These are phyloP conservation scores for Nyctereutes procyonoides DNA, from an alignment of 2,113 vertebrate genomes.

Conservation along the genomic window DNA sequence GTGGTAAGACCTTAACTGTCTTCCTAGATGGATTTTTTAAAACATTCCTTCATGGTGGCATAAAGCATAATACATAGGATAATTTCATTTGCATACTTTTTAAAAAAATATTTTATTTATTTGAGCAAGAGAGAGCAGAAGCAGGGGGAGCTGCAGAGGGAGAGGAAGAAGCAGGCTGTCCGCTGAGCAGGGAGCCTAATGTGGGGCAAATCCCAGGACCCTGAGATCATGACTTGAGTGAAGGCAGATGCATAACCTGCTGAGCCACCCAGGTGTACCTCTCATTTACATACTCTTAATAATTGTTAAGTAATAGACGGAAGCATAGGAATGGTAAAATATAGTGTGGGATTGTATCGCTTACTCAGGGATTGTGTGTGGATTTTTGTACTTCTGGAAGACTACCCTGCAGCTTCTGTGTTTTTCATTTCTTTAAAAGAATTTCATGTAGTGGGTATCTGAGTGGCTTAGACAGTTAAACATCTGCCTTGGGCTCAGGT, in stretches of 20 bases:
- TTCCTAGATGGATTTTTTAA: background rate
- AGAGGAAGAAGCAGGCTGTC: background rate
- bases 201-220: background rate
- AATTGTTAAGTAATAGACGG: slow-evolving; percentile 19
- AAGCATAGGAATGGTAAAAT: background rate
- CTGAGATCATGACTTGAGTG: background rate
- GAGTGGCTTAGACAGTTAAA: too few relatives aligned
- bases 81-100: background rate
- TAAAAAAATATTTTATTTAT: background rate
- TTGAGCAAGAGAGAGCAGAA: background rate
- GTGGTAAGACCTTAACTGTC: background rate
- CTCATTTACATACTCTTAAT: background rate
- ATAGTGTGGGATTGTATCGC: background rate
- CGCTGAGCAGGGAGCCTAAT: background rate
- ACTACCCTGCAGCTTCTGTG: background rate
- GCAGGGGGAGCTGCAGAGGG: background rate
- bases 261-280: background rate
- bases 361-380: background rate
- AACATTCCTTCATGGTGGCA: background rate
- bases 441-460: background rate
- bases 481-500: too few relatives aligned
- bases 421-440: slow-evolving; percentile 40
- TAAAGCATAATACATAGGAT: background rate
- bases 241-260: background rate
- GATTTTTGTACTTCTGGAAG: slow-evolving; percentile 35